Base-by-base conservation (phyloP, 2,888 invertebrate genomes). In the Anticlea derivata region DNA sequence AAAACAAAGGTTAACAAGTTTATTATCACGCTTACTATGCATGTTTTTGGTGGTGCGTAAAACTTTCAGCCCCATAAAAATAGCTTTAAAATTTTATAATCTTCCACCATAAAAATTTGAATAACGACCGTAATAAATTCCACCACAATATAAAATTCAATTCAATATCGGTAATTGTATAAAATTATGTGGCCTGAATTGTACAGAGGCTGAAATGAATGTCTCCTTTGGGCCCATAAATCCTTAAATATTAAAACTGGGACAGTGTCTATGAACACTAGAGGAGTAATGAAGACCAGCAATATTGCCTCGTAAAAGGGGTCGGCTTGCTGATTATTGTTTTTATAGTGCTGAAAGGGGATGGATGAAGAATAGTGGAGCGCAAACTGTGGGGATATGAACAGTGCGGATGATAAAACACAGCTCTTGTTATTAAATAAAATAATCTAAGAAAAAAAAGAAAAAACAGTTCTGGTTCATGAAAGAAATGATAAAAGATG, bases 191-290 rank as follows among this genome's bases (percentile, higher is more conserved):
- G 75, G 70, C 70, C 69, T 58, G 65, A 55, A 73, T 65, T 80
- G 76, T 75, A 83, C 68, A 70, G 68, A 69, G 66, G 73, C 68
- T 65, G 66, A 80, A 84, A 86, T 83, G 78, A 81, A 86, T 85
- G 81, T 80, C 73, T 69, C 86, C 82, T 65, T 55, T 53, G 83
- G 82, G 83, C 76, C 78, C 62, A 83, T 85, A 85, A 84, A 85
- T 85, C 81, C 68, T 79, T 74, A 77, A 83, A 84, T 84, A 84
- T 85, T 85, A 83, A 85, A 85, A 83, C 81, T 78, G 80, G 73
- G 61, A 66, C 70, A 68, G 73, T 80, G 78, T 75, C 80, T 80
- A 77, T 73, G 68, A 62, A 66, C 59, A 58, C 58, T 55, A 41
- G 65, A 64, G 62, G 52, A 74, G 75, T 81, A 80, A 79, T 80